phyloP scores from a whole-genome alignment of 2,113 vertebrate species.

The Helogale parvula region DNA sequence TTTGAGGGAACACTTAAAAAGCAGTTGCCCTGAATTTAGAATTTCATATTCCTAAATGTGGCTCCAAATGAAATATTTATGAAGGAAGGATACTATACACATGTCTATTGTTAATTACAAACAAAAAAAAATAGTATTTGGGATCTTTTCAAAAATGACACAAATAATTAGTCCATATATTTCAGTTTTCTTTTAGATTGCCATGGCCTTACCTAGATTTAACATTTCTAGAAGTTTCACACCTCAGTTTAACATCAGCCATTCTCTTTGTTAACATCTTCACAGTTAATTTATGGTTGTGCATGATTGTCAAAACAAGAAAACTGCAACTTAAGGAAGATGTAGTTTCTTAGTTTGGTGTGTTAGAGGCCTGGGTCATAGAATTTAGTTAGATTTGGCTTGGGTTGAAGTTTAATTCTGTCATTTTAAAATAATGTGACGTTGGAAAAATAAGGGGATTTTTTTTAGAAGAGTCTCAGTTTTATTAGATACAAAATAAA shows the following conservation, averaged over 20 bases:
- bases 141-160: not conserved
- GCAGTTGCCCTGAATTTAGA: constrained; percentile 25
- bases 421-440: not conserved
- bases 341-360: not conserved
- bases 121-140: not conserved
- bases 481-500: no score
- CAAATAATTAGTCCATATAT: not conserved
- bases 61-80: constrained; percentile 59
- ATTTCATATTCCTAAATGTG: constrained; percentile 42
- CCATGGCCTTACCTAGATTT: not conserved
- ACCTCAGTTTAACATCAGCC: not conserved
- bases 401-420: not conserved
- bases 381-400: not conserved
- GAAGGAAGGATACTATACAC: not conserved
- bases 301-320: not conserved
- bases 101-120: constrained; percentile 3
- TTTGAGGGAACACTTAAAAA: constrained; percentile 56
- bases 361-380: not conserved
- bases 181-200: not conserved
- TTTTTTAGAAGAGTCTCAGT: not conserved
- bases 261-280: not conserved
- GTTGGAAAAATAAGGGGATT: not conserved
- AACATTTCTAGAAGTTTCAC: not conserved
- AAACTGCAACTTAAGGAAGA: not conserved
- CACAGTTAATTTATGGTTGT: not conserved